Evolutionary conservation across 2,888 invertebrate genomes (phyloP).

Genomic region (Carterocephalus palaemon): DNA sequence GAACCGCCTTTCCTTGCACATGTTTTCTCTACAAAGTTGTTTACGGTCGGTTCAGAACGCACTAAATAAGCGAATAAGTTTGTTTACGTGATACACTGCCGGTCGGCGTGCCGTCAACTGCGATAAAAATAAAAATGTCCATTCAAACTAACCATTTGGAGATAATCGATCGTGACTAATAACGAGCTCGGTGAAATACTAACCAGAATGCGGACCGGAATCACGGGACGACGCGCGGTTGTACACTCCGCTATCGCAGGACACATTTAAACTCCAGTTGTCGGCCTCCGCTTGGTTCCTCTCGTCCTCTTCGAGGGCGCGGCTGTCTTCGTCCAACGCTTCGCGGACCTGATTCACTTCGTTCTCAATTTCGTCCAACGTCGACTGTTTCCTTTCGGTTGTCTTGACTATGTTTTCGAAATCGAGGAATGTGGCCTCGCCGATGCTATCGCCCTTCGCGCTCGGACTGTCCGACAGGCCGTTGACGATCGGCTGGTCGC

Average conservation of each 20-base stretch:
- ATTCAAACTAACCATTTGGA: constrained; percentile 41
- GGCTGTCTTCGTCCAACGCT: constrained; percentile 71
- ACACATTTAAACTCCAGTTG: constrained; percentile 76
- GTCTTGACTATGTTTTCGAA: constrained; percentile 60
- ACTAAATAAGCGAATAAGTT: constrained; percentile 56
- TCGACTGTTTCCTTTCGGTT: constrained; percentile 59
- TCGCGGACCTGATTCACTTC: constrained; percentile 74
- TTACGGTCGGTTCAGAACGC: constrained; percentile 47
- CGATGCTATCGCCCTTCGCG: constrained; percentile 64
- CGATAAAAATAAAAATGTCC: constrained; percentile 61
- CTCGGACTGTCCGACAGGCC: constrained; percentile 47
- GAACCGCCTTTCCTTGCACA: constrained; percentile 51
- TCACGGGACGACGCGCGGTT: constrained; percentile 78
- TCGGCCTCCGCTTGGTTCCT: constrained; percentile 68
- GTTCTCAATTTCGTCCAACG: constrained; percentile 71
- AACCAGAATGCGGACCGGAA: constrained; percentile 75
- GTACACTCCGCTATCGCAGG: constrained; percentile 79
- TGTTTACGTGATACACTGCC: constrained; percentile 46
- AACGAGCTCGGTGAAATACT: constrained; percentile 39
- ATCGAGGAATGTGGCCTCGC: constrained; percentile 71
- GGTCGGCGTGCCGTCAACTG: constrained; percentile 38
- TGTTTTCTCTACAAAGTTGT: constrained; percentile 54
- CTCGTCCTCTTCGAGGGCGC: constrained; percentile 71
- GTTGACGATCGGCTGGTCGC: constrained; percentile 49
- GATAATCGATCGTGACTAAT: constrained; percentile 33